Evolutionary conservation across 2,888 invertebrate genomes (phyloP).

Genomic region (Atrina japonica): DNA sequence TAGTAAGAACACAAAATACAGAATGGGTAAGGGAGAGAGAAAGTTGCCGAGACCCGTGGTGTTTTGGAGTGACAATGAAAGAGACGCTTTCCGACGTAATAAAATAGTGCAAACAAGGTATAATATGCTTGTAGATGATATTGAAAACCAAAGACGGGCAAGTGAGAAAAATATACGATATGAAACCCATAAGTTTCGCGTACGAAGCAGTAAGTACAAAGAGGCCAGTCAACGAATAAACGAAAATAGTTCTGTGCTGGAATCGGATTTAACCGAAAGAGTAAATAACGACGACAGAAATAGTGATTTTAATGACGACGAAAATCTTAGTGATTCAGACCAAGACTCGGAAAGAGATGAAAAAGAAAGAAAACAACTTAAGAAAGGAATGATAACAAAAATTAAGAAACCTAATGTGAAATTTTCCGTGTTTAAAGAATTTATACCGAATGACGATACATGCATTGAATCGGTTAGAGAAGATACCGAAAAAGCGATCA

Average conservation of each 20-base stretch:
- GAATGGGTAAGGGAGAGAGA: conserved; percentile 33
- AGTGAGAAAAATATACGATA: conserved; percentile 46
- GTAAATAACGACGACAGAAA: conserved; percentile 20
- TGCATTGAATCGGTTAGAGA: not conserved
- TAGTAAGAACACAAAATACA: conserved; percentile 25
- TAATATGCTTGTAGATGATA: conserved; percentile 53
- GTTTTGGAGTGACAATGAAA: conserved; percentile 60
- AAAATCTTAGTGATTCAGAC: conserved; percentile 30
- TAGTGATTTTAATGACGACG: conserved; percentile 11
- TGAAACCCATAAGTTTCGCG: conserved; percentile 56
- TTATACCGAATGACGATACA: conserved; percentile 30
- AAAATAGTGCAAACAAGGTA: conserved; percentile 55
- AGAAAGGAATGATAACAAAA: conserved; percentile 41
- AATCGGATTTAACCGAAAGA: conserved; percentile 20
- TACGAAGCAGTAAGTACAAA: conserved; percentile 37
- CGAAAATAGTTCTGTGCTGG: conserved; percentile 18
- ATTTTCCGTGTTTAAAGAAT: conserved; percentile 49
- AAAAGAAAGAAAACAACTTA: not conserved
- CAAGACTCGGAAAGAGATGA: conserved; percentile 6
- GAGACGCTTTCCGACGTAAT: conserved; percentile 55
- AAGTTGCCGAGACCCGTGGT: conserved; percentile 44
- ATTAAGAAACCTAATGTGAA: conserved; percentile 48
- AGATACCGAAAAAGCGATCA: conserved; percentile 1
- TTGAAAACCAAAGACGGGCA: conserved; percentile 45
- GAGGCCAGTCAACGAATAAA: conserved; percentile 7